phyloP scores from a whole-genome alignment of 2,888 invertebrate species.

The Phaedon cochleariae region DNA sequence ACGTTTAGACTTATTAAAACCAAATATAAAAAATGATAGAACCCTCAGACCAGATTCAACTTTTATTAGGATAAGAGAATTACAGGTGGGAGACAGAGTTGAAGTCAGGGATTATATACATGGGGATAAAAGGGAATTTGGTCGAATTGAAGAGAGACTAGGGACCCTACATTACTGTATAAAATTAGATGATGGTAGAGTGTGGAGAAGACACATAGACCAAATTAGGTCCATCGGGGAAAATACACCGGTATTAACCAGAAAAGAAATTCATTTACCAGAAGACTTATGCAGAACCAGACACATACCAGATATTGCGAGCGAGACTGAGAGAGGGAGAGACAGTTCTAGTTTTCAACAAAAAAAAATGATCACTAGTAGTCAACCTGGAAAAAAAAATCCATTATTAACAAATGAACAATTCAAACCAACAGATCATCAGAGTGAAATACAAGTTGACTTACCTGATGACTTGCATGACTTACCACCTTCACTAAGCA shows the following conservation, averaged over 20 bases:
- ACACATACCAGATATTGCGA: no score
- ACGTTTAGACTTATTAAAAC: not conserved
- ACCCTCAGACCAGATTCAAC: not conserved
- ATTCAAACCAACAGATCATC: no score
- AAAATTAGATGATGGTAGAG: conserved; percentile 36
- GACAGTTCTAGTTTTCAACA: no score
- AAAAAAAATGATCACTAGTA: no score
- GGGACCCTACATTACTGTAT: conserved; percentile 38
- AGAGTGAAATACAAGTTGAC: no score
- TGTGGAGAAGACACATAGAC: conserved; percentile 36
- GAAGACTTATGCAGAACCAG: no score
- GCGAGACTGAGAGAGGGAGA: not conserved
- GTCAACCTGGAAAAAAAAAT: no score
- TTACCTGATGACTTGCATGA: no score
- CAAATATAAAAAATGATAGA: not conserved
- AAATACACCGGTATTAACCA: conserved; percentile 20
- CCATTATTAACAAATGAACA: no score
- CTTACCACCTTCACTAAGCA: no score
- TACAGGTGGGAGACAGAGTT: conserved; percentile 15
- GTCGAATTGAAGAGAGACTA: conserved; percentile 26
- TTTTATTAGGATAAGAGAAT: not conserved
- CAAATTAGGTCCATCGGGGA: conserved; percentile 39
- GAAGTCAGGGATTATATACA: conserved; percentile 21
- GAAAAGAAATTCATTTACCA: no score
- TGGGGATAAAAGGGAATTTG: conserved; percentile 38